phyloP scores from a whole-genome alignment of 2,113 vertebrate genomes.

The Heptranchias perlo region DNA sequence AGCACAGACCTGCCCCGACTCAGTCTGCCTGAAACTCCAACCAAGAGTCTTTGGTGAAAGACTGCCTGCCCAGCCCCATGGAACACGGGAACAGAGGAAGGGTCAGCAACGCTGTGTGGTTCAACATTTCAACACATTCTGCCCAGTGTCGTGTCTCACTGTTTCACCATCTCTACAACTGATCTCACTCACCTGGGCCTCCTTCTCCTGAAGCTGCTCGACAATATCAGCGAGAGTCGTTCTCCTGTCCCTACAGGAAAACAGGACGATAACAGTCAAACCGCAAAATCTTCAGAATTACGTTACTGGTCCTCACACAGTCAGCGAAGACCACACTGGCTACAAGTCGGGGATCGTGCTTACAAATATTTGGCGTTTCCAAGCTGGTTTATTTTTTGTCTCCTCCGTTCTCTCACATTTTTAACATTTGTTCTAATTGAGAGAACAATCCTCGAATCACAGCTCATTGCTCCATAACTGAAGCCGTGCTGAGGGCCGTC shows the following conservation, averaged over 20 bases:
- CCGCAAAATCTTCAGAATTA: background rate
- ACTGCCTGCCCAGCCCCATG: no score
- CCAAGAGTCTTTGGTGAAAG: no score
- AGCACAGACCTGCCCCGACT: background rate
- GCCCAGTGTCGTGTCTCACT: background rate
- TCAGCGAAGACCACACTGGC: no score
- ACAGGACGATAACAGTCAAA: background rate
- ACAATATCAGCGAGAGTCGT: slow-evolving; percentile 84
- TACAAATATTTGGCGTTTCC: no score
- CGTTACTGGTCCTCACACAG: background rate
- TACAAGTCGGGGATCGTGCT: no score
- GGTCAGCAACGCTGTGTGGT: background rate
- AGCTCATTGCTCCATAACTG: no score
- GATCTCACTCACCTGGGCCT: slow-evolving; percentile 59
- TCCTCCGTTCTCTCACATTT: no score
- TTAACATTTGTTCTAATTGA: no score
- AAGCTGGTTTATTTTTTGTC: no score
- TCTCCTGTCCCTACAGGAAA: slow-evolving; percentile 61
- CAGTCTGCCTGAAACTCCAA: background rate
- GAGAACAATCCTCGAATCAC: no score
- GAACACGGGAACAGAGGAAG: no score
- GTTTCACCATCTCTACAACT: background rate
- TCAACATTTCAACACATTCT: background rate
- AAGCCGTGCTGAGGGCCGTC: no score
- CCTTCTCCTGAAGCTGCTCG: slow-evolving; percentile 86